A percentile compares a stretch with the other conserved stretches of the same genome.
Evolutionary conservation across 2,797 vertebrate genomes (phyloP).

Genomic region (Dromococcyx pavoninus): DNA sequence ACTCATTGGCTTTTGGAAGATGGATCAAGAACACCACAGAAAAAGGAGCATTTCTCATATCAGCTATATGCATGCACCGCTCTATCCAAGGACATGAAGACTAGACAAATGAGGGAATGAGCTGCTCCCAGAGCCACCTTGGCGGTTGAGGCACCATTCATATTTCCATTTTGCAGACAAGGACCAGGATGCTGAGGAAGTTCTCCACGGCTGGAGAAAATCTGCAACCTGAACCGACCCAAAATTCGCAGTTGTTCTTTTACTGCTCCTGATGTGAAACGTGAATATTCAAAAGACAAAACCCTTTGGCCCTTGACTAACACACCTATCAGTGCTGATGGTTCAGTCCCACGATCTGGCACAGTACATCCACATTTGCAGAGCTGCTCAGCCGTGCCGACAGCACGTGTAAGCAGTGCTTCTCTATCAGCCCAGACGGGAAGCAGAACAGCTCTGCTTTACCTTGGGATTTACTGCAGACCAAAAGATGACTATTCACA

Average conservation of each 20-base stretch:
- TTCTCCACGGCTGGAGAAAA: not conserved
- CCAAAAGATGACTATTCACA: not conserved
- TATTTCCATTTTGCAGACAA: not conserved
- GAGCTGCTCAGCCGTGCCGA: not conserved
- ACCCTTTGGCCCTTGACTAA: not conserved
- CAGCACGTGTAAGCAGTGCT: not conserved
- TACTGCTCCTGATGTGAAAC: not conserved
- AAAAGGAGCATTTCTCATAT: not conserved
- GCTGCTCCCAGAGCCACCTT: not conserved
- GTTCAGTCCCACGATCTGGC: not conserved
- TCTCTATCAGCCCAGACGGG: not conserved
- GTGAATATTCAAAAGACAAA: not conserved
- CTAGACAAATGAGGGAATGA: accelerated
- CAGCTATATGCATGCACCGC: not conserved
- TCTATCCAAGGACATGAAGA: accelerated
- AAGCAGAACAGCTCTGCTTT: not conserved
- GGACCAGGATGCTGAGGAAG: accelerated
- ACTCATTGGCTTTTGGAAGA: accelerated
- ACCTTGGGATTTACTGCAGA: slow-evolving; percentile 46
- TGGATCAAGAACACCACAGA: not conserved
- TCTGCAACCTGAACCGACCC: not conserved
- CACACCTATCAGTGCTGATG: accelerated
- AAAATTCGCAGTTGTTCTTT: not conserved
- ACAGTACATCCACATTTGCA: accelerated
- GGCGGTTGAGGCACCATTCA: accelerated